A percentile compares a stretch with the other conserved stretches of the same genome.
Conservation (phyloP, 1,140 invertebrate species). For the Rhyzopertha dominica region DNA sequence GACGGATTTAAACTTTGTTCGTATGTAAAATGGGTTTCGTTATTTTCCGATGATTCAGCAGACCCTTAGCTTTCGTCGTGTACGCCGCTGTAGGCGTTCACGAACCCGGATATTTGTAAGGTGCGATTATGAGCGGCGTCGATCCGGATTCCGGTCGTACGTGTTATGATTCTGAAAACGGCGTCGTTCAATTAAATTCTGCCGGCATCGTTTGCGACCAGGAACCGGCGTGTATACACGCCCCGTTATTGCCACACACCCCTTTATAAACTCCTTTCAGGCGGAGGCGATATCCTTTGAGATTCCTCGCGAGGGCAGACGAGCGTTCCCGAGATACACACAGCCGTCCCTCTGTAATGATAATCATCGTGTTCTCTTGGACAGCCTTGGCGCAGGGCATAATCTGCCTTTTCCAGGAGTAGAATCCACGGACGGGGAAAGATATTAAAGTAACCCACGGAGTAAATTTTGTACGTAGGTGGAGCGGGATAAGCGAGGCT, state of each 20-base stretch:
- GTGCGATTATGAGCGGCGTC: conserved; percentile 5
- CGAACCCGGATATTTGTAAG: conserved; percentile 5
- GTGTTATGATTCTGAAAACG: conserved; percentile 29
- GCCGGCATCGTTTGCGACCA: conserved; percentile 28
- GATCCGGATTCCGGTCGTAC: conserved; percentile 15
- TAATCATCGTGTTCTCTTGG: too few relatives aligned
- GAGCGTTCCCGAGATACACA: conserved; percentile 15
- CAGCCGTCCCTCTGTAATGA: conserved; percentile 10
- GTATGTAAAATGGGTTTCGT: too few relatives aligned
- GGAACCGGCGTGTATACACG: conserved; percentile 25
- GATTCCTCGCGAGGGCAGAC: conserved; percentile 15
- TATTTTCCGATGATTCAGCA: conserved; percentile 1
- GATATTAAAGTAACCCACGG: too few relatives aligned
- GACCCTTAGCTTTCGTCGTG: not conserved
- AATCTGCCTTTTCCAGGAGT: too few relatives aligned
- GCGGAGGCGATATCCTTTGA: conserved; percentile 20
- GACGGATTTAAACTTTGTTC: too few relatives aligned
- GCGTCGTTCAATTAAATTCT: conserved; percentile 30
- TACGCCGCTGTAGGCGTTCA: not conserved
- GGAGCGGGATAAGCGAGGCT: too few relatives aligned
- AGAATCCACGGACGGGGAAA: too few relatives aligned
- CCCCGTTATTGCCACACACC: conserved; percentile 24
- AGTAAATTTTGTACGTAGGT: too few relatives aligned
- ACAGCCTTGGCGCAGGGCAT: too few relatives aligned
- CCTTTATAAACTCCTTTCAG: conserved; percentile 24